Evolutionary conservation across 2,888 invertebrate species (phyloP).

Genomic region (Ennomos fuscantarius): DNA sequence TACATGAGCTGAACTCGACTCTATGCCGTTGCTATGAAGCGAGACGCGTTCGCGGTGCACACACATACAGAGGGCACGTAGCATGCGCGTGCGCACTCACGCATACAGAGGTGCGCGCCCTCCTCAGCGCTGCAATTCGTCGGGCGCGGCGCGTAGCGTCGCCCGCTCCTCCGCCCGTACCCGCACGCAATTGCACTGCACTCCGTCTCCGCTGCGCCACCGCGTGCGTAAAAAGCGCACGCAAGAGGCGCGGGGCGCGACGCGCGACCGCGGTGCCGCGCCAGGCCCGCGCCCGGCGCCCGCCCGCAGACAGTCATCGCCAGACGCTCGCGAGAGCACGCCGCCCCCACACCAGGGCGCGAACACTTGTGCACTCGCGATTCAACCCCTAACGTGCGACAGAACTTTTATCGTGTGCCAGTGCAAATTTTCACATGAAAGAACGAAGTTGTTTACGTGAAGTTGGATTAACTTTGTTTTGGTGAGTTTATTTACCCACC

Average conservation of each 20-base stretch:
- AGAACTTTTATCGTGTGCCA: conserved; percentile 70
- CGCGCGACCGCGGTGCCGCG: conserved; percentile 58
- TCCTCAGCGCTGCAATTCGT: conserved; percentile 84
- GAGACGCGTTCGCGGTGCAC: conserved; percentile 55
- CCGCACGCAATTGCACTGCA: conserved; percentile 84
- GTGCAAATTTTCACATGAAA: conserved; percentile 64
- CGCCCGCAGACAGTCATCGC: conserved; percentile 67
- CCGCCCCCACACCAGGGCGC: conserved; percentile 79
- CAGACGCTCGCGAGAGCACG: conserved; percentile 78
- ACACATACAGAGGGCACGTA: conserved; percentile 43
- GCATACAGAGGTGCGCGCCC: conserved; percentile 70
- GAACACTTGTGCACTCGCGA: conserved; percentile 58
- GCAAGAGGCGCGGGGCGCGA: conserved; percentile 72
- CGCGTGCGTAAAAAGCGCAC: conserved; percentile 85
- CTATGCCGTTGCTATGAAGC: conserved; percentile 68
- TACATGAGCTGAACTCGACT: conserved; percentile 77
- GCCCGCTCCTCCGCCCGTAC: conserved; percentile 55
- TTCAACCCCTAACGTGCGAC: conserved; percentile 70
- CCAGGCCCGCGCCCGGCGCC: conserved; percentile 51
- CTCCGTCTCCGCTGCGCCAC: conserved; percentile 71
- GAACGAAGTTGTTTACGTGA: conserved; percentile 41
- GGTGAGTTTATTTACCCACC: conserved; percentile 30
- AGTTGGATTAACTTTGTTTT: conserved; percentile 39
- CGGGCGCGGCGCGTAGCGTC: conserved; percentile 57
- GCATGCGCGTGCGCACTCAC: conserved; percentile 72